phyloP scores from a whole-genome alignment of 2,797 vertebrate genomes.

The Sebastes minor region DNA sequence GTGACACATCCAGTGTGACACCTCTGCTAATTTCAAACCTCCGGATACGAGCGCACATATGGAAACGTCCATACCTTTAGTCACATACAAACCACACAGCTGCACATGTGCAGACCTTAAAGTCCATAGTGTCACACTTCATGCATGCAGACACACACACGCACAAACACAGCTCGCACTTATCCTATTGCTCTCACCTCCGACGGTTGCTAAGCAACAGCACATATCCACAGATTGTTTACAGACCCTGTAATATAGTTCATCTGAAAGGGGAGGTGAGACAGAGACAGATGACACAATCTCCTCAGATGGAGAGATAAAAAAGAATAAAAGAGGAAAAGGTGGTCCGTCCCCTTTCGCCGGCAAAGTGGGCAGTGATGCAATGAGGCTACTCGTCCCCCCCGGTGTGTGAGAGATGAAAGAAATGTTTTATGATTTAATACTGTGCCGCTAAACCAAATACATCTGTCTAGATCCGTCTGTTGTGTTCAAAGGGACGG shows the following conservation, averaged over 20 bases:
- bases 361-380: constrained; percentile 19
- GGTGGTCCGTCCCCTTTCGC: not conserved
- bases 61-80: not conserved
- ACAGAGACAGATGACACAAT: constrained; percentile 58
- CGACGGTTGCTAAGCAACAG: constrained; percentile 81
- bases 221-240: constrained; percentile 80
- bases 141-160: not conserved
- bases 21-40: not conserved
- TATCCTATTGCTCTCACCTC: constrained; percentile 53
- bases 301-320: constrained; percentile 51
- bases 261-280: constrained; percentile 53
- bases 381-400: not conserved
- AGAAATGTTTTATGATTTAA: constrained; percentile 43
- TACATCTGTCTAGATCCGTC: constrained; percentile 15
- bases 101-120: constrained; percentile 1
- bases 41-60: not conserved
- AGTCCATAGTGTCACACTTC: constrained; percentile 29
- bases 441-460: not conserved
- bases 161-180: constrained; percentile 11
- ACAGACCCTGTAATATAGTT: constrained; percentile 72
- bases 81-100: not conserved
- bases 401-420: constrained; percentile 34
- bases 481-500: not conserved
- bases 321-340: constrained; percentile 33
- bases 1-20: constrained; percentile 5